Conservation (phyloP, 2,797 vertebrate genomes). For the Anableps anableps region DNA sequence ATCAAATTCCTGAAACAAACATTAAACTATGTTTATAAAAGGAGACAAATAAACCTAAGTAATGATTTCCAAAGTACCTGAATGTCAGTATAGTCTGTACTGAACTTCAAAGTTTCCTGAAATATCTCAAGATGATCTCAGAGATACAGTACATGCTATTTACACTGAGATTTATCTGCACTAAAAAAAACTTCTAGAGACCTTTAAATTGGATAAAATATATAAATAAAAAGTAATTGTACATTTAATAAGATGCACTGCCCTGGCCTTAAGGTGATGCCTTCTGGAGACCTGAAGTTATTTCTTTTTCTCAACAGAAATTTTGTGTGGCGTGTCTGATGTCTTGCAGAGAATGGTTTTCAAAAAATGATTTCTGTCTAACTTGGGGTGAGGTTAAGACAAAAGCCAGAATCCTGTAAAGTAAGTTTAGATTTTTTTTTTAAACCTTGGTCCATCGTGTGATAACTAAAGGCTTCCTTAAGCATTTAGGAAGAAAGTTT, state of each 20-base stretch:
- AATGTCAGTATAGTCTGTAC: too few relatives aligned
- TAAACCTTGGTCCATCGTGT: not conserved
- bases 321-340: not conserved
- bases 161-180: not conserved
- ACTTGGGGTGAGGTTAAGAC: not conserved
- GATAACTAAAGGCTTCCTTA: not conserved
- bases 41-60: not conserved
- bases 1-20: not conserved
- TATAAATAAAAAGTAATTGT: not conserved
- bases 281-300: not conserved
- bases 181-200: not conserved
- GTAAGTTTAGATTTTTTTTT: not conserved
- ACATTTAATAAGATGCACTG: not conserved
- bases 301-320: not conserved
- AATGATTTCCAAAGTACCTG: not conserved
- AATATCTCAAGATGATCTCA: not conserved
- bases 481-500: not conserved
- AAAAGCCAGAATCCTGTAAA: not conserved
- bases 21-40: not conserved
- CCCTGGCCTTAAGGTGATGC: not conserved
- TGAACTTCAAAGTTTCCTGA: not conserved
- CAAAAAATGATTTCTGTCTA: not conserved
- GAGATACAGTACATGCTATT: not conserved
- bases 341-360: not conserved
- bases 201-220: not conserved